A percentile compares a stretch with the other conserved stretches of the same genome.
Evolutionary conservation across 2,113 vertebrate species (phyloP).

Genomic region (Otus sunia): DNA sequence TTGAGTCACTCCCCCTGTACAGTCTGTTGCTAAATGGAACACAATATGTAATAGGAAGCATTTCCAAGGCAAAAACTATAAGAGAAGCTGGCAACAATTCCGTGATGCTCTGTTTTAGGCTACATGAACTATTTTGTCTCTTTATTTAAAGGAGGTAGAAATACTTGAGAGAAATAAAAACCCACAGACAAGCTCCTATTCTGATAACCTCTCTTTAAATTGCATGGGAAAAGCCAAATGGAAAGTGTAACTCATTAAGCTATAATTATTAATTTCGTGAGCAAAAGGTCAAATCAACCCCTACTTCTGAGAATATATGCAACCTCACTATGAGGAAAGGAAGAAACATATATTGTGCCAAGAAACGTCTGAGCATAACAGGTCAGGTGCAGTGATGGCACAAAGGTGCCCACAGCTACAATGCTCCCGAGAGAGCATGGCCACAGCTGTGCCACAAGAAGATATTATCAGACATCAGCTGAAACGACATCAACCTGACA

Average conservation of each 20-base stretch:
- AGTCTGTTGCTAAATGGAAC: no score
- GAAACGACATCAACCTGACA: accelerated
- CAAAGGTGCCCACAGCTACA: not conserved
- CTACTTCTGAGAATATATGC: not conserved
- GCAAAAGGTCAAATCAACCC: not conserved
- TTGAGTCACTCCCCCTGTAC: not conserved
- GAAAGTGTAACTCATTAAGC: not conserved
- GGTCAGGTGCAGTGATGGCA: not conserved
- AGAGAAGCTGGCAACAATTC: not conserved
- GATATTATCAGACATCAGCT: not conserved
- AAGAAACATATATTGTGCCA: not conserved
- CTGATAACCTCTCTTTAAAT: not conserved
- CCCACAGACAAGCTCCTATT: not conserved
- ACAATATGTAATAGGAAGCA: not conserved
- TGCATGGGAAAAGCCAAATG: not conserved
- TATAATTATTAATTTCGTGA: not conserved
- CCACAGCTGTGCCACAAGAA: not conserved
- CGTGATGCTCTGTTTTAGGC: not conserved
- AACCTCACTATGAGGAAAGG: not conserved
- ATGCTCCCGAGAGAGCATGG: not conserved
- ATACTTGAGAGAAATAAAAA: not conserved
- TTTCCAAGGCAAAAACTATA: not conserved
- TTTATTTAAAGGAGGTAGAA: not conserved
- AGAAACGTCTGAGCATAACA: accelerated
- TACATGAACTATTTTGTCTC: not conserved